phyloP scores from a whole-genome alignment of 2,113 vertebrate genomes.

The Semicossyphus pulcher region DNA sequence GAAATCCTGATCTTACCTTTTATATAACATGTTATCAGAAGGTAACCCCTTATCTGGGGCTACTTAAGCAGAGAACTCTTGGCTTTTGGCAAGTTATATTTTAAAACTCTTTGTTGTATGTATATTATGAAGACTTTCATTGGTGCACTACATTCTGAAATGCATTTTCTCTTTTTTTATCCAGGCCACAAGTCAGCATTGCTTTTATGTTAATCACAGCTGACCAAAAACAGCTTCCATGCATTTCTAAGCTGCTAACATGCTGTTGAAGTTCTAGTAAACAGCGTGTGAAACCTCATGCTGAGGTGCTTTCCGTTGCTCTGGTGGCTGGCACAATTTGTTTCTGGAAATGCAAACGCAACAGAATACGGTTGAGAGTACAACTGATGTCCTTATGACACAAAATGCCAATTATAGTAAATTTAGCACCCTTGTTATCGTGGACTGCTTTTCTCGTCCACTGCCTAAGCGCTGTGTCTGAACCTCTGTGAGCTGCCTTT shows the following conservation, averaged over 20 bases:
- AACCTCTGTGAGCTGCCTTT: neutral
- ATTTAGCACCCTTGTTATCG: slow-evolving; percentile 16
- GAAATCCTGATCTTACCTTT: neutral
- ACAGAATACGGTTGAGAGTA: neutral
- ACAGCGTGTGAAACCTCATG: slow-evolving; percentile 5
- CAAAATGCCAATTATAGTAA: slow-evolving; percentile 22
- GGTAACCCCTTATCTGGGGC: too few relatives aligned
- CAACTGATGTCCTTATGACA: neutral
- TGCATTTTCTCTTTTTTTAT: neutral
- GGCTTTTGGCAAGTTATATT: too few relatives aligned
- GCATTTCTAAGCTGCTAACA: slow-evolving; percentile 14
- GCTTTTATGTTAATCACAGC: neutral
- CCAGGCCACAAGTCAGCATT: too few relatives aligned
- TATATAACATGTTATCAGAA: neutral
- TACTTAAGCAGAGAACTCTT: too few relatives aligned
- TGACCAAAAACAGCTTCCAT: slow-evolving; percentile 20
- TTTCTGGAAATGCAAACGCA: neutral
- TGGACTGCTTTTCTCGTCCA: neutral
- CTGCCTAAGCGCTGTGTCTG: neutral
- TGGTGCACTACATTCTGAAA: neutral
- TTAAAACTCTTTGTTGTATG: too few relatives aligned
- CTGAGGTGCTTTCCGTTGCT: neutral
- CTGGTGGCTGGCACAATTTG: neutral
- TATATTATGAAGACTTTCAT: neutral
- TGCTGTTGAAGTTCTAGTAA: slow-evolving; percentile 5